phyloP scores from a whole-genome alignment of 2,888 invertebrate species.

The Prenolepis imparis region DNA sequence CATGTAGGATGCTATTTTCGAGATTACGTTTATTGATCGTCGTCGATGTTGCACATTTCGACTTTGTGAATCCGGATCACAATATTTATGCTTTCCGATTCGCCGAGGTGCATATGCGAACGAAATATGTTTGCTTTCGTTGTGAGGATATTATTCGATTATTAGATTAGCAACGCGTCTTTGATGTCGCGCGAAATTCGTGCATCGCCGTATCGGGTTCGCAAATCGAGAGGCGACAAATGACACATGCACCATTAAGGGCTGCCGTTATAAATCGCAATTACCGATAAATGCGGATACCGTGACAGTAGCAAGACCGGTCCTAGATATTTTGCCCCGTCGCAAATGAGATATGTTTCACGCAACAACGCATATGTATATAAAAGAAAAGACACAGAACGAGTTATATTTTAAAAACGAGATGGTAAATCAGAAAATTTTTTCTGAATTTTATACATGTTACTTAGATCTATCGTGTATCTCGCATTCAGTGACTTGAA shows the following conservation, averaged over 20 bases:
- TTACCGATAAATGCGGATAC: slow-evolving; percentile 71
- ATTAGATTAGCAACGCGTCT: slow-evolving; percentile 72
- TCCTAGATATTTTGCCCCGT: slow-evolving; percentile 34
- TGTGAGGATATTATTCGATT: slow-evolving; percentile 62
- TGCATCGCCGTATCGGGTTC: slow-evolving; percentile 19
- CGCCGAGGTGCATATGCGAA: slow-evolving; percentile 36
- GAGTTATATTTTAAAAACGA: slow-evolving; percentile 16
- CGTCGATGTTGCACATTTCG: background rate
- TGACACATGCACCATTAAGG: slow-evolving; percentile 74
- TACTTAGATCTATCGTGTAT: background rate
- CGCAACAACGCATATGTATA: slow-evolving; percentile 30
- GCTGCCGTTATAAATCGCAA: slow-evolving; percentile 80
- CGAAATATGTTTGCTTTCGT: slow-evolving; percentile 56
- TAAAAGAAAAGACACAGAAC: slow-evolving; percentile 39
- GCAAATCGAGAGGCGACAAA: slow-evolving; percentile 72
- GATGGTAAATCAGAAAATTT: slow-evolving; percentile 16
- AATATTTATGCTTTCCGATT: slow-evolving; percentile 60
- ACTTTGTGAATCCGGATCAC: slow-evolving; percentile 45
- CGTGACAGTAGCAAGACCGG: slow-evolving; percentile 33
- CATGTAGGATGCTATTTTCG: background rate
- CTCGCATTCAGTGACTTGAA: background rate
- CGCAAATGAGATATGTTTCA: slow-evolving; percentile 29
- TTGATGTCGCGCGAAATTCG: slow-evolving; percentile 66
- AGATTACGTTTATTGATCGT: slow-evolving; percentile 5
- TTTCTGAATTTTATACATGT: background rate